Conservation (phyloP, 2,797 vertebrate genomes). For the Galago senegalensis region DNA sequence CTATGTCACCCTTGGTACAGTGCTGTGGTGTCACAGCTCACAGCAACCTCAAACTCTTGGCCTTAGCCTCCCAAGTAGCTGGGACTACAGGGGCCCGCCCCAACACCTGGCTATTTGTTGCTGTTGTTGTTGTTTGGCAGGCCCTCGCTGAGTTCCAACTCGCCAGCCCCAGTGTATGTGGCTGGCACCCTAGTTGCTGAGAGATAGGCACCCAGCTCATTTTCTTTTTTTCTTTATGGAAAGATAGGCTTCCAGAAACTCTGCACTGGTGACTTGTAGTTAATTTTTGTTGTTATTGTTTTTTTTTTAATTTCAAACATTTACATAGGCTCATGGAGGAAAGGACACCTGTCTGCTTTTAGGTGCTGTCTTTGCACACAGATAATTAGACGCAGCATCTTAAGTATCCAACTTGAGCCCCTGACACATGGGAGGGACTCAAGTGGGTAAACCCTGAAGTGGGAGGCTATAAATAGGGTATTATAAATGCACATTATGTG, state of each 20-base stretch:
- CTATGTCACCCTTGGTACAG: too few species aligned
- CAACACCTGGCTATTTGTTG: too few species aligned
- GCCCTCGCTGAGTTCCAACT: too few species aligned
- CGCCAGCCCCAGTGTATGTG: too few species aligned
- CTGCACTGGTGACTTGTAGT: background rate
- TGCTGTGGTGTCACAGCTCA: too few species aligned
- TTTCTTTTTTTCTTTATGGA: background rate
- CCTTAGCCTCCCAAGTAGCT: too few species aligned
- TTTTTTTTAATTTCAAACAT: background rate
- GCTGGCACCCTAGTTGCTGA: too few species aligned
- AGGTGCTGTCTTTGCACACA: background rate
- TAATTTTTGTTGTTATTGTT: background rate
- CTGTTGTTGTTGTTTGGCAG: too few species aligned
- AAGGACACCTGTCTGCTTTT: background rate
- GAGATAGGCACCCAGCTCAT: too few species aligned
- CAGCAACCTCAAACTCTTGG: too few species aligned
- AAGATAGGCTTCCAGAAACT: background rate
- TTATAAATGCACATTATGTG: slow-evolving; percentile 64
- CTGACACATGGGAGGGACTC: slow-evolving; percentile 13
- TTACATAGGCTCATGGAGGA: background rate
- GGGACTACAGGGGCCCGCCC: too few species aligned
- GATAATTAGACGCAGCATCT: slow-evolving; percentile 6
- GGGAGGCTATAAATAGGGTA: slow-evolving; percentile 48
- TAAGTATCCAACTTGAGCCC: slow-evolving; percentile 32
- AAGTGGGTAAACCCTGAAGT: slow-evolving; percentile 57